Conservation (phyloP, 2,888 invertebrate species). For the Nasonia oneida region DNA sequence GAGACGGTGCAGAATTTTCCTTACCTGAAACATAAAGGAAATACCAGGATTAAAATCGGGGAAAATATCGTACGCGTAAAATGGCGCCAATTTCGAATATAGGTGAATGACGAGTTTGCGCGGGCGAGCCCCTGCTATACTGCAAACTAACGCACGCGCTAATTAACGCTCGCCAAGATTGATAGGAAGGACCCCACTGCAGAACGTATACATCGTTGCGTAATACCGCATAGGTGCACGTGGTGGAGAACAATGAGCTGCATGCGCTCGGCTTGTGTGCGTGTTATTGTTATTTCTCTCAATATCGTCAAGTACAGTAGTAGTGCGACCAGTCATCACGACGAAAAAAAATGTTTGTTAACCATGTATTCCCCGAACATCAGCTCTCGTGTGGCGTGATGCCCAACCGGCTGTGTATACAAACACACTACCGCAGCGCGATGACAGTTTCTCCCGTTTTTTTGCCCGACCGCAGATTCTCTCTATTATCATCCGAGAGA, state of each 20-base stretch:
- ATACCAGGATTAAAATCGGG: neutral
- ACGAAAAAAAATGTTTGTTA: neutral
- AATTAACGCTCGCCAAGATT: slow-evolving; percentile 67
- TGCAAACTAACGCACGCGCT: slow-evolving; percentile 64
- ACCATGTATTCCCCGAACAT: neutral
- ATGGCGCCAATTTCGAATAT: slow-evolving; percentile 1
- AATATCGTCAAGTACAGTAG: neutral
- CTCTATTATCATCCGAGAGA: slow-evolving; percentile 31
- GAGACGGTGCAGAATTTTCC: neutral
- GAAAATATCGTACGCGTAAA: neutral
- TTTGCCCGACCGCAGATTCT: neutral
- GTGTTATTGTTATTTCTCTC: neutral
- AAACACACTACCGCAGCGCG: neutral
- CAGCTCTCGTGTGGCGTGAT: neutral
- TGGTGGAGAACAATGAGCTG: neutral
- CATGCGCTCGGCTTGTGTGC: neutral
- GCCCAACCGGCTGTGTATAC: neutral
- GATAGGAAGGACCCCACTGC: slow-evolving; percentile 66
- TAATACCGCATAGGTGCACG: slow-evolving; percentile 55
- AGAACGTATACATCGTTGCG: slow-evolving; percentile 62
- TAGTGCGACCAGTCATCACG: neutral
- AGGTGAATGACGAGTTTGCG: slow-evolving; percentile 50
- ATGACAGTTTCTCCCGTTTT: neutral
- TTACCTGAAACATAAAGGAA: slow-evolving; percentile 55
- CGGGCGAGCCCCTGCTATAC: slow-evolving; percentile 57